Conservation (phyloP, 2,113 vertebrate species). For the Lichenostomus cassidix region DNA sequence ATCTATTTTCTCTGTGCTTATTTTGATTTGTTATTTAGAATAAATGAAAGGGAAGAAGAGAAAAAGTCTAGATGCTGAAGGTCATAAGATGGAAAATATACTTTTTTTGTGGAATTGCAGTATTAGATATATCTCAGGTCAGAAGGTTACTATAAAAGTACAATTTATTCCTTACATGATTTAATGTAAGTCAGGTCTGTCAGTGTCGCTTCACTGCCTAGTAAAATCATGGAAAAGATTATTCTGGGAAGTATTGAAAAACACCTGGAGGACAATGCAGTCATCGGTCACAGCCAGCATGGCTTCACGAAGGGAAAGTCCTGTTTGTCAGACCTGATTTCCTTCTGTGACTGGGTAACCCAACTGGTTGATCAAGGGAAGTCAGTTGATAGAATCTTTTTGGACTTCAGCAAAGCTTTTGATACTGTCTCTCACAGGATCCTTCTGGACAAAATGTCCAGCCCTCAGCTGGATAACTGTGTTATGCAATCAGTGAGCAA, state of each 20-base stretch:
- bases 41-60: not conserved
- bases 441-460: too few relatives aligned
- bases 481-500: too few relatives aligned
- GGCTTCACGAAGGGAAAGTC: not conserved
- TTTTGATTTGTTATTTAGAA: not conserved
- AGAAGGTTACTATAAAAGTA: not conserved
- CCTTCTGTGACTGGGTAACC: not conserved
- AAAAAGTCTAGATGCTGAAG: not conserved
- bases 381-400: not conserved
- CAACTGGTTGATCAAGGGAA: not conserved
- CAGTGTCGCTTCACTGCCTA: not conserved
- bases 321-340: not conserved
- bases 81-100: not conserved
- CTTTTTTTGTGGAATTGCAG: not conserved
- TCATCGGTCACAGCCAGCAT: not conserved
- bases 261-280: not conserved
- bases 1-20: not conserved
- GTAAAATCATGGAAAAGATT: not conserved
- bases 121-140: not conserved
- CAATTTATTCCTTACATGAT: not conserved
- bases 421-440: too few relatives aligned
- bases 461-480: too few relatives aligned
- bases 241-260: too few relatives aligned
- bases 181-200: not conserved
- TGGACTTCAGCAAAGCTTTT: too few relatives aligned